These are phyloP conservation scores for Drosophila orena DNA, from an alignment of 1,140 invertebrate species.

Conservation along the genomic window DNA sequence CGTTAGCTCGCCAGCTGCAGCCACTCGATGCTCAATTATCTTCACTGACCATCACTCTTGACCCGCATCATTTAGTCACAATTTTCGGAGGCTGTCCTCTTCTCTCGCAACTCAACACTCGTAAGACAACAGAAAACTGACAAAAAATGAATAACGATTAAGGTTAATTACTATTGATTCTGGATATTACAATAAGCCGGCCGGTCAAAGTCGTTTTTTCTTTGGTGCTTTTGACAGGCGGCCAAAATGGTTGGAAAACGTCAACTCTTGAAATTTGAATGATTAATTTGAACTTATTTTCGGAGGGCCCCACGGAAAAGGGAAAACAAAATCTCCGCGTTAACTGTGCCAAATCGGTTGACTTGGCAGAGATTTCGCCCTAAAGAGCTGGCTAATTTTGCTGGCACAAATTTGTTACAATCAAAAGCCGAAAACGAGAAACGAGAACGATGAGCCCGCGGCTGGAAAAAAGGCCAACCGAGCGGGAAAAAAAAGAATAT, in stretches of 20 bases:
- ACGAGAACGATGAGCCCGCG: slow-evolving; percentile 55
- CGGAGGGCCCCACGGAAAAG: slow-evolving; percentile 16
- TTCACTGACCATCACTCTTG: slow-evolving; percentile 17
- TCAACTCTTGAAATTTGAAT: slow-evolving; percentile 66
- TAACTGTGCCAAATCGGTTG: slow-evolving; percentile 75
- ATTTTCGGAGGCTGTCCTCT: slow-evolving; percentile 30
- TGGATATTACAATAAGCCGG: slow-evolving; percentile 49
- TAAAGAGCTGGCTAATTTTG: slow-evolving; percentile 69
- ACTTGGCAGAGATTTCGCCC: slow-evolving; percentile 39
- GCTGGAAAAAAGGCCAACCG: slow-evolving; percentile 42
- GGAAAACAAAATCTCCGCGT: slow-evolving; percentile 40
- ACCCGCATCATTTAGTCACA: slow-evolving; percentile 44
- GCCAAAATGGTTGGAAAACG: slow-evolving; percentile 54
- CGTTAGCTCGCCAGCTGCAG: slow-evolving; percentile 22
- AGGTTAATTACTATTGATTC: slow-evolving; percentile 82
- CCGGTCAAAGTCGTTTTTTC: slow-evolving; percentile 15
- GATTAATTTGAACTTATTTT: slow-evolving; percentile 75
- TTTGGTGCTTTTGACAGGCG: slow-evolving; percentile 49
- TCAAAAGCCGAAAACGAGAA: slow-evolving; percentile 69
- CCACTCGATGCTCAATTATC: slow-evolving; percentile 36
- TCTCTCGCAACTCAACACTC: slow-evolving; percentile 35
- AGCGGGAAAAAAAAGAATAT: slow-evolving; percentile 43
- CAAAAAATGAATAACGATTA: slow-evolving; percentile 66
- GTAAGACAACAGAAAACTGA: slow-evolving; percentile 34
- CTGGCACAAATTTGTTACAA: slow-evolving; percentile 79